Base-by-base conservation (phyloP, 2,888 invertebrate genomes). In the Ommatoiulus sabulosus region DNA sequence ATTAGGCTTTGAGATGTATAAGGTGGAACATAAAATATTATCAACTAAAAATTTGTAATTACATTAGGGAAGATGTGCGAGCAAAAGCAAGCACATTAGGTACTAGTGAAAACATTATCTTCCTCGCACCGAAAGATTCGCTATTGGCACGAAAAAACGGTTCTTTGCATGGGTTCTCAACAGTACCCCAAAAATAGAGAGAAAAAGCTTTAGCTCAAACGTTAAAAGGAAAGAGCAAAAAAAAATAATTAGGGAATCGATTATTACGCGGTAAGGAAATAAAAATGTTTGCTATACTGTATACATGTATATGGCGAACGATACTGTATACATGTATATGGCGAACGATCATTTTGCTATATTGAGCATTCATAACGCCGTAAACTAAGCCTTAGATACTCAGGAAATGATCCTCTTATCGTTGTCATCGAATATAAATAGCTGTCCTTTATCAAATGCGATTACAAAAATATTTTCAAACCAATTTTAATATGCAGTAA, bases 21-120 rank as follows among this genome's bases (percentile, higher is more conserved):
- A n/a, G 63, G 20, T 63, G 63, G 57, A 57, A 57, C 57, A 57
- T 63, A 63, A 63, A 63, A 63, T n/a, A 63, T 63, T 63, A n/a
- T n/a, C 63, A 20, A 63, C 63, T 63, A 3, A 63, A 35, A 63
- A 17, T 63, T 63, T 63, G 63, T 63, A 63, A 63, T 63, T 63
- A 63, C n/a, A 63, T 63, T n/a, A 17, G 63, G 20, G 20, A 63
- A 63, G 63, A 17, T n/a, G 20, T 63, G n/a, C 20, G 7, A 63
- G 20, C 63, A 57, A 57, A 10, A 57, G 57, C 57, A 57, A 57
- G 63, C 63, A 63, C 20, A n/a, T n/a, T 63, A 63, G 6, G 17
- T 63, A 63, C 63, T 63, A 20, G 20, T 63, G 20, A 63, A n/a
- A n/a, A 63, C 63, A 63, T 63, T 63, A 63, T 3, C 63, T 63